These are phyloP conservation scores for Shargacucullia verbasci DNA, from an alignment of 2,888 invertebrate species.

Conservation along the genomic window DNA sequence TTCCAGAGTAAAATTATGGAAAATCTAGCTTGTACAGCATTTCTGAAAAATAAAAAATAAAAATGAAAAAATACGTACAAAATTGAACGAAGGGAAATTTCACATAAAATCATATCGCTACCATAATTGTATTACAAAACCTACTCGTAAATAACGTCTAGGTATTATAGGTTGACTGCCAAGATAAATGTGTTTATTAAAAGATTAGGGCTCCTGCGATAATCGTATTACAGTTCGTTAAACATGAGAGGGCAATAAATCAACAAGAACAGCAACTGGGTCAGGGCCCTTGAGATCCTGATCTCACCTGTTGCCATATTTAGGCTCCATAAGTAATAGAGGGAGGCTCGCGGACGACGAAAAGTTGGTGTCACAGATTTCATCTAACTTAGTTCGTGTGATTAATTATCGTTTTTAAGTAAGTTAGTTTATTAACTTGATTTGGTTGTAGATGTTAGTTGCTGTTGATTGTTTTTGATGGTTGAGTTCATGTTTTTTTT, in stretches of 20 bases:
- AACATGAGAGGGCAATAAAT: conserved; percentile 62
- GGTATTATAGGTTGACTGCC: conserved; percentile 6
- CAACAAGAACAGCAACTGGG: conserved; percentile 61
- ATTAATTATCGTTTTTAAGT: not conserved
- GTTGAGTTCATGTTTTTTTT: too few relatives aligned
- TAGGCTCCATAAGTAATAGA: conserved; percentile 36
- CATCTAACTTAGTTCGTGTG: conserved; percentile 8
- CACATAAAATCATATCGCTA: too few relatives aligned
- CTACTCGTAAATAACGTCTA: conserved; percentile 24
- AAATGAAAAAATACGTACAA: too few relatives aligned
- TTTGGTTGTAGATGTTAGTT: not conserved
- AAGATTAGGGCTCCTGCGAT: conserved; percentile 49
- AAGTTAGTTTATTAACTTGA: conserved; percentile 1
- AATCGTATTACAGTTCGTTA: conserved; percentile 60
- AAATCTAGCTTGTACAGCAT: too few relatives aligned
- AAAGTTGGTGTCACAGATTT: conserved; percentile 17
- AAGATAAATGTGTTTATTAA: conserved; percentile 40
- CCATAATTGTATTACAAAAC: conserved; percentile 14
- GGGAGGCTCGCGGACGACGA: conserved; percentile 12
- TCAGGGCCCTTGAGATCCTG: conserved; percentile 57
- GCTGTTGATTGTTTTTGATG: too few relatives aligned
- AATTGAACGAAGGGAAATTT: too few relatives aligned
- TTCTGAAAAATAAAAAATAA: too few relatives aligned
- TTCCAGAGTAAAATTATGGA: too few relatives aligned
- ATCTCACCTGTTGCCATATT: conserved; percentile 55